These are phyloP conservation scores for Xanthorhoe designata DNA, from an alignment of 2,888 invertebrate species.

Conservation along the genomic window DNA sequence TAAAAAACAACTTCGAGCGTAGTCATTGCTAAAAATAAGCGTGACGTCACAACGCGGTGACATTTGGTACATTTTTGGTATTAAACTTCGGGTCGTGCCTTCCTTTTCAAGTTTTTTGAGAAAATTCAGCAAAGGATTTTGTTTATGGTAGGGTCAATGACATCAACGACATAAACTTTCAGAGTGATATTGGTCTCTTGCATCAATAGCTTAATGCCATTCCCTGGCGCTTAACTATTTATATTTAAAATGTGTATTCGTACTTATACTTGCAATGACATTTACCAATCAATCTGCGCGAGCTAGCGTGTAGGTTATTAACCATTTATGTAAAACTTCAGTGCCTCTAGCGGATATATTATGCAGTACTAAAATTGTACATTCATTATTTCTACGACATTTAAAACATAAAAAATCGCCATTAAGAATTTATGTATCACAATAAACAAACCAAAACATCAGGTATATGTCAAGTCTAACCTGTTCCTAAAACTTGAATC, in stretches of 20 bases:
- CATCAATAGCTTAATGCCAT: no score
- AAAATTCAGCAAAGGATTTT: background rate
- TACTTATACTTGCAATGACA: no score
- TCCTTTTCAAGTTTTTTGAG: background rate
- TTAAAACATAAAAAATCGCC: background rate
- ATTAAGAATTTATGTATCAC: background rate
- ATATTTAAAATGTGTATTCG: no score
- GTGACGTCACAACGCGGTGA: background rate
- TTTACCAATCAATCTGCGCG: no score
- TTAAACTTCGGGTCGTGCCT: background rate
- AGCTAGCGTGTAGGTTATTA: no score
- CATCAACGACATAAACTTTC: background rate
- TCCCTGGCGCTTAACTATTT: no score
- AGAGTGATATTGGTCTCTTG: no score
- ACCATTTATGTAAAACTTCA: no score
- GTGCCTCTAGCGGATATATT: no score
- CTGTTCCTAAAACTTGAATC: background rate
- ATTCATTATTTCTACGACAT: no score
- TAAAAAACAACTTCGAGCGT: background rate
- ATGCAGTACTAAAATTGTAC: no score
- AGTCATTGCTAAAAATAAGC: constrained; percentile 5
- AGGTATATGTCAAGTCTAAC: background rate
- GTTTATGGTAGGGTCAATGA: background rate
- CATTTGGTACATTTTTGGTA: background rate
- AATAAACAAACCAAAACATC: background rate